These are phyloP conservation scores for Dichetophora obliterata DNA, from an alignment of 2,888 invertebrate genomes.

Conservation along the genomic window DNA sequence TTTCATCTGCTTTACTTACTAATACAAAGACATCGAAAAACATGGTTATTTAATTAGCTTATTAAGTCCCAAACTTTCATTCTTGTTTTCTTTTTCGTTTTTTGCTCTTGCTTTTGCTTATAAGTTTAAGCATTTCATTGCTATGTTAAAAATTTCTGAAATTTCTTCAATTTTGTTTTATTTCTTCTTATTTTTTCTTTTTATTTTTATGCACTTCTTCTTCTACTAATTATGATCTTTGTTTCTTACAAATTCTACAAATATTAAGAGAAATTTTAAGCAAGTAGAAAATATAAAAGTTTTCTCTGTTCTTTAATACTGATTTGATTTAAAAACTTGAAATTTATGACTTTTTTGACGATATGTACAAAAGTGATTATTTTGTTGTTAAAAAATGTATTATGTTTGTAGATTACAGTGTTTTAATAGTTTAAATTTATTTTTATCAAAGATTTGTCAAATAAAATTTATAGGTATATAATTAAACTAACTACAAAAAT, in stretches of 20 bases:
- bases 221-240: background rate
- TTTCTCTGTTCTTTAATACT: constrained; percentile 21
- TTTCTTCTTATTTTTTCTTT: background rate
- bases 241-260: background rate
- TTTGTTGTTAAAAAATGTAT: background rate
- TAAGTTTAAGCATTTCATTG: too few species aligned
- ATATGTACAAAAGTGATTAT: constrained; percentile 41
- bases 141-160: too few species aligned
- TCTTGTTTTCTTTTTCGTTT: background rate
- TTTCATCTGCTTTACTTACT: background rate
- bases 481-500: too few species aligned
- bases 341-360: constrained; percentile 28
- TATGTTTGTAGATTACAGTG: too few species aligned
- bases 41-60: background rate
- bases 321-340: constrained; percentile 45
- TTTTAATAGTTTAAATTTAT: too few species aligned
- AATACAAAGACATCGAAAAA: background rate
- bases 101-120: too few species aligned
- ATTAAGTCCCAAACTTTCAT: background rate
- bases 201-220: background rate
- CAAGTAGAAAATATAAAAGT: constrained; percentile 38
- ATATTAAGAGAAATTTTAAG: constrained; percentile 3
- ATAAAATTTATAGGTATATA: too few species aligned
- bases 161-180: too few species aligned
- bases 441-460: too few species aligned